These are phyloP conservation scores for Melanostoma scalare DNA, from an alignment of 2,888 invertebrate genomes.

Conservation along the genomic window DNA sequence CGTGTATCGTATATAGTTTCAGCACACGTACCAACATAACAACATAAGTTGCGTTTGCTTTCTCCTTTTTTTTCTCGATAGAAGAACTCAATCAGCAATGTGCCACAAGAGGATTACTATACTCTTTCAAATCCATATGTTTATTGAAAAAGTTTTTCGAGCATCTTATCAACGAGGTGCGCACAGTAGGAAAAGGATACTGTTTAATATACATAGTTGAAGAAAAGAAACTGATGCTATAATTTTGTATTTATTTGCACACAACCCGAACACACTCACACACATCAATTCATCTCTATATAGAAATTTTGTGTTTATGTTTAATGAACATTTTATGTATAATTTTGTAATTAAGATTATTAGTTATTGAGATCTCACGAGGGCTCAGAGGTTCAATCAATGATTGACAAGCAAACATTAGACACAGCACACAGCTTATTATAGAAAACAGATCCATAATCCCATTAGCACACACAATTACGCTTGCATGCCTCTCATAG, in stretches of 20 bases:
- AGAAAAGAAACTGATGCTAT: too few relatives aligned
- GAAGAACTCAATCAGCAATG: constrained; percentile 38
- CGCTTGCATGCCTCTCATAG: too few relatives aligned
- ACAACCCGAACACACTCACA: background rate
- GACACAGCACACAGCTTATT: background rate
- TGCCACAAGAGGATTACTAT: constrained; percentile 42
- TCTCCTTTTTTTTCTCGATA: background rate
- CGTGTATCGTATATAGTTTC: too few relatives aligned
- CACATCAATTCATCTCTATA: background rate
- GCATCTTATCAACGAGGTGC: background rate
- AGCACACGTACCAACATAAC: too few relatives aligned
- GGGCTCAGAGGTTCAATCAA: constrained; percentile 17
- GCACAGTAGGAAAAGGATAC: too few relatives aligned
- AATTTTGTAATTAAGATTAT: constrained; percentile 42
- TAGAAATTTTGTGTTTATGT: too few relatives aligned
- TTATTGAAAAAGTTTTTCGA: constrained; percentile 63
- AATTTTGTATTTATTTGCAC: too few relatives aligned
- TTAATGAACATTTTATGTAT: constrained; percentile 11
- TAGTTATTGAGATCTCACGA: constrained; percentile 37
- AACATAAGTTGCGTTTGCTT: background rate
- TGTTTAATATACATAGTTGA: too few relatives aligned
- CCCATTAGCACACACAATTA: too few relatives aligned
- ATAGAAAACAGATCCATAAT: too few relatives aligned
- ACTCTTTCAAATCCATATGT: constrained; percentile 54
- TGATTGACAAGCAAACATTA: constrained; percentile 16